These are phyloP conservation scores for Drosophila lowei DNA, from an alignment of 1,140 invertebrate genomes.

Conservation along the genomic window DNA sequence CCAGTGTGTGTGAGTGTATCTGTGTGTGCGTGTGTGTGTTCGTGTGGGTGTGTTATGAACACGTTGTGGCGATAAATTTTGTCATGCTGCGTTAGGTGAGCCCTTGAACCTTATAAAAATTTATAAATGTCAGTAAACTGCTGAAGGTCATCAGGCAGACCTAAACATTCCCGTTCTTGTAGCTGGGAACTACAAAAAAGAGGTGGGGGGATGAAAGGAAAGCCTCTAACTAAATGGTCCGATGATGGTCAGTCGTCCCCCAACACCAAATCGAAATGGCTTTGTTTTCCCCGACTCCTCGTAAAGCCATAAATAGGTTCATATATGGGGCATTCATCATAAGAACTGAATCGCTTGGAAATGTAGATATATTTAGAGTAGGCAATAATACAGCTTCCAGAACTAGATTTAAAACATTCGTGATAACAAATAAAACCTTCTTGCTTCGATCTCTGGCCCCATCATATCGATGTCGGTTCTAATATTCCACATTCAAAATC, in stretches of 20 bases:
- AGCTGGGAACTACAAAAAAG: background rate
- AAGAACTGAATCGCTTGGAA: background rate
- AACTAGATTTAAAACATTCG: too few species aligned
- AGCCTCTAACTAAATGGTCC: constrained; percentile 7
- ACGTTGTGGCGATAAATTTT: constrained; percentile 73
- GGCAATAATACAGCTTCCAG: too few species aligned
- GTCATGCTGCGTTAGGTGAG: constrained; percentile 63
- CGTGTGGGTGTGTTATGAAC: constrained; percentile 54
- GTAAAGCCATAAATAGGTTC: constrained; percentile 22
- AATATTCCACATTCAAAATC: too few species aligned
- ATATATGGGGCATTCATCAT: background rate
- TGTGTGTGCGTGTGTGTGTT: constrained; percentile 30
- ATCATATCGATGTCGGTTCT: too few species aligned
- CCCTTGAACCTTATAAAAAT: constrained; percentile 72
- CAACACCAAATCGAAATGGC: background rate
- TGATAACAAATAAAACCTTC: too few species aligned
- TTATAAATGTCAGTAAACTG: constrained; percentile 69
- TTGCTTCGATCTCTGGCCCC: too few species aligned
- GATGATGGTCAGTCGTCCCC: constrained; percentile 11
- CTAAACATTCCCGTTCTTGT: constrained; percentile 6
- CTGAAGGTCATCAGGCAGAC: constrained; percentile 55
- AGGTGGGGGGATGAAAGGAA: background rate
- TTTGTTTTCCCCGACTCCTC: background rate
- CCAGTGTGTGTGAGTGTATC: constrained; percentile 20
- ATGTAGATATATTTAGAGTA: background rate